These are phyloP conservation scores for Sarcophaga carnaria DNA, from an alignment of 2,888 invertebrate genomes.

Conservation along the genomic window DNA sequence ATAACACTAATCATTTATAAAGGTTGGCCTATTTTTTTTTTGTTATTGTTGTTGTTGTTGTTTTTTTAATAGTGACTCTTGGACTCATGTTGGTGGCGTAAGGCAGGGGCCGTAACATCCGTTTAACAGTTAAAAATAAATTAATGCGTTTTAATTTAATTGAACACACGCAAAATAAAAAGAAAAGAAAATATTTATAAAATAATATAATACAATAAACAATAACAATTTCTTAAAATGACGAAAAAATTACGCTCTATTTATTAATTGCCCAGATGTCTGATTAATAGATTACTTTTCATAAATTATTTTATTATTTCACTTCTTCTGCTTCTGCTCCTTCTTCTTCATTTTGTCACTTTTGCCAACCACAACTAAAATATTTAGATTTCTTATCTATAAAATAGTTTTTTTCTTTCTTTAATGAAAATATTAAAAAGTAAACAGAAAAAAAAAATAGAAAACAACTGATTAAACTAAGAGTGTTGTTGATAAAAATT, in stretches of 20 bases:
- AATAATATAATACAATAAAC: background rate
- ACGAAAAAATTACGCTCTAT: constrained; percentile 65
- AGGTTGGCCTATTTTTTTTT: background rate
- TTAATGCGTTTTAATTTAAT: constrained; percentile 61
- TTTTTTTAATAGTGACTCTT: background rate
- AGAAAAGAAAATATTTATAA: too few species aligned
- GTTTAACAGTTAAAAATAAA: constrained; percentile 40
- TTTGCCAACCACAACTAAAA: constrained; percentile 54
- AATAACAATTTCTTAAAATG: constrained; percentile 52
- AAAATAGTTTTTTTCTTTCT: constrained; percentile 7
- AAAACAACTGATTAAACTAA: constrained; percentile 39
- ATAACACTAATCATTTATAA: constrained; percentile 30
- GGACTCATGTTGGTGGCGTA: background rate
- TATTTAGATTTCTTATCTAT: constrained; percentile 58
- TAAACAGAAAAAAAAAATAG: background rate
- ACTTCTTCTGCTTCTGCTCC: constrained; percentile 11
- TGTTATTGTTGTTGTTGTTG: too few species aligned
- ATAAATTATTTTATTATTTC: background rate
- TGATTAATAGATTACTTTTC: constrained; percentile 52
- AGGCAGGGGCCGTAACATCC: constrained; percentile 16
- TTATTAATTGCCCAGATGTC: constrained; percentile 63
- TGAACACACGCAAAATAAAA: constrained; percentile 6
- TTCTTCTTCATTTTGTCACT: background rate
- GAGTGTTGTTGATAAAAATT: constrained; percentile 28
- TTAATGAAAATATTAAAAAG: too few species aligned